Evolutionary conservation across 2,888 invertebrate genomes (phyloP), one percentile per base, ranked within the genome.

Genomic region (Didymodactylos carnosus): DNA sequence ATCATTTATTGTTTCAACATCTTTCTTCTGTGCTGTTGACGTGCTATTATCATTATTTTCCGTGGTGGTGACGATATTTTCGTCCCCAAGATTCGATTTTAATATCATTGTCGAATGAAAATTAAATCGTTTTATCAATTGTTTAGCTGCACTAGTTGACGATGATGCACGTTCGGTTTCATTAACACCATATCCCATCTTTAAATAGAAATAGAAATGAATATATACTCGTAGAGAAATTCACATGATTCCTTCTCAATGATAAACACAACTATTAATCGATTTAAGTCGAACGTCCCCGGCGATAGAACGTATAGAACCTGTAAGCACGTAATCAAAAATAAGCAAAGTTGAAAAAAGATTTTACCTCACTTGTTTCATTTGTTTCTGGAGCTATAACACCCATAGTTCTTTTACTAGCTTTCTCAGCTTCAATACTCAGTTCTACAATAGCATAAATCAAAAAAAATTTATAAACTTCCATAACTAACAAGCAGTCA

Each of bases 61-160:
- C n/a, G n/a, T n/a, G n/a, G n/a, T n/a, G n/a, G n/a, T n/a, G n/a
- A n/a, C n/a, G n/a, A n/a, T n/a, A 6, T 16, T 16, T 4, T 53
- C 53, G 6, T 27, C 0, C 2, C 53, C 53, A 53, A 53, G 53
- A 8, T 27, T 53, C 27, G 19, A 29, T 53, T 53, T 53, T 25
- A 74, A 35, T n/a, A 74, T 71, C 41, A 71, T 53, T 39, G 71
- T 74, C n/a, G 74, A 74, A 71, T 74, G 71, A 39, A 71, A 74
- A 46, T 74, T 74, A 29, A 71, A 74, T 19, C 74, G 19, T 71
- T 74, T 74, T 27, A 74, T 74, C 13, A 74, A 35, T 39, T 74
- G 71, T 69, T 74, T 71, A 43, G 71, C 35, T 27, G 27, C 35
- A 19, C 53, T 35, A 13, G 53, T 29, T 7, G 35, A 29, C 1